Evolutionary conservation across 2,113 vertebrate genomes (phyloP), one percentile per base, ranked within the genome.

Genomic region (Piaya cayana): DNA sequence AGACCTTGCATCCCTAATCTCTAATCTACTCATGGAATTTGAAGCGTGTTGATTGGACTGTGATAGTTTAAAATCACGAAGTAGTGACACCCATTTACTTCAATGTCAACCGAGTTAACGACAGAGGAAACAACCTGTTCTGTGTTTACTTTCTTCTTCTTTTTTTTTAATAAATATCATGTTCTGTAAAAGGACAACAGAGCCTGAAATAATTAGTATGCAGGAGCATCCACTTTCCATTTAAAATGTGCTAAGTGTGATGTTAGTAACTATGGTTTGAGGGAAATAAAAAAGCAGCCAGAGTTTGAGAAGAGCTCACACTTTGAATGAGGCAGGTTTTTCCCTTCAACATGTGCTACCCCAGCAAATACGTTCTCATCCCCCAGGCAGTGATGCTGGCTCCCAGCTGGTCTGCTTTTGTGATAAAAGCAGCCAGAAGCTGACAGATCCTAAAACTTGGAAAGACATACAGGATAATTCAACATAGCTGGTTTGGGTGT

Each of bases 291-390:
- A 80, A 74, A 75, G 45, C 87, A 95, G 53, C n/a, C 74, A 76
- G 89, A 53, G 62, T 82, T 95, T 91, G 67, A 58, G 91, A 77
- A 90, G 50, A 93, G 63, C 86, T 96, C 84, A 59, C 27, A 20
- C 45, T 85, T 75, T 60, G 94, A 86, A 90, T 29, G 72, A 93
- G 83, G 86, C 83, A 94, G 56, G 62, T 88, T 96, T 90, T 85
- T 78, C 76, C 53, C 43, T 84, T 82, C 86, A 75, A 72, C 13
- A 0, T 71, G n/a, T 7, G 12, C 64, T 75, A 23, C 43, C 69
- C 65, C 86, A 77, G 49, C 86, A 88, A 88, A 88, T 42, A 36
- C 39, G 0, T 89, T 81, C 60, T 16, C 45, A 21, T 91, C 72
- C 53, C 74, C 75, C 70, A 69, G 94, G 78, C 90, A 94, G 63